Evolutionary conservation across 2,797 vertebrate genomes (phyloP).

Genomic region (Nyctalus aviator): DNA sequence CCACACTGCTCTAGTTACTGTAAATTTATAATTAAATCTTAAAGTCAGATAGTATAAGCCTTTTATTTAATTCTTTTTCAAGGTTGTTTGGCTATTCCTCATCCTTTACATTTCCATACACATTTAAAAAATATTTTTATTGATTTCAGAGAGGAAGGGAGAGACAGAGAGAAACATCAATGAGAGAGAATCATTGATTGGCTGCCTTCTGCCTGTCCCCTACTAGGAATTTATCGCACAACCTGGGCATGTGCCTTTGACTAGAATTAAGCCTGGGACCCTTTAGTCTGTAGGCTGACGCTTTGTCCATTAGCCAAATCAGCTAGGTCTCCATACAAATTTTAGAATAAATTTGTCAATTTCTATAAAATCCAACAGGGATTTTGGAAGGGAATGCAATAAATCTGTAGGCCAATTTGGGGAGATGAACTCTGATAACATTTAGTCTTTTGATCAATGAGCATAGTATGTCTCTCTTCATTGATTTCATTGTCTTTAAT

Average conservation of each 20-base stretch:
- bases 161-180: too few species aligned
- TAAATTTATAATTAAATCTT: background rate
- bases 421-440: background rate
- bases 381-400: background rate
- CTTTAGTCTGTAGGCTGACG: too few species aligned
- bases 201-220: too few species aligned
- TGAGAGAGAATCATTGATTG: too few species aligned
- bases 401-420: background rate
- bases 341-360: conserved; percentile 14
- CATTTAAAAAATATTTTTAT: background rate
- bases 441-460: background rate
- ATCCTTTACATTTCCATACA: background rate
- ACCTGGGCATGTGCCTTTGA: too few species aligned
- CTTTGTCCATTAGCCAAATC: too few species aligned
- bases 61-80: background rate
- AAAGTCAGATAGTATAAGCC: background rate
- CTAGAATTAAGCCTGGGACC: too few species aligned
- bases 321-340: background rate
- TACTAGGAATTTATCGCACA: too few species aligned
- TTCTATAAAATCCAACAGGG: background rate
- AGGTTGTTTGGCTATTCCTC: background rate
- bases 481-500: background rate
- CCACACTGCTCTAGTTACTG: background rate
- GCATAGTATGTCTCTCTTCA: background rate
- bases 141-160: too few species aligned